These are phyloP conservation scores for Cyprinus carpio DNA, from an alignment of 2,113 vertebrate genomes.

Conservation along the genomic window DNA sequence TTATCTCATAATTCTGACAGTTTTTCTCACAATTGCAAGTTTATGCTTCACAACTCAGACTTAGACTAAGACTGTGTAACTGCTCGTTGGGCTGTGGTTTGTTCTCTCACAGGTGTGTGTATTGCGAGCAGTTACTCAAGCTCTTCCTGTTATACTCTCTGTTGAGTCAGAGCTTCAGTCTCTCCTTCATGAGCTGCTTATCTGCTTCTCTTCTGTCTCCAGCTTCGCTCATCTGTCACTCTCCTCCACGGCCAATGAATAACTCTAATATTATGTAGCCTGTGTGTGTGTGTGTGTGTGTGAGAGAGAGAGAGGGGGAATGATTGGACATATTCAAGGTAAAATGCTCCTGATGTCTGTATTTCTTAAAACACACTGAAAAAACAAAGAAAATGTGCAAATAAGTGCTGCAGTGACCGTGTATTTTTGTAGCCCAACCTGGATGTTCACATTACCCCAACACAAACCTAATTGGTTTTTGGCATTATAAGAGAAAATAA, in stretches of 20 bases:
- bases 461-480: too few relatives aligned
- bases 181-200: slow-evolving; percentile 8
- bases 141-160: slow-evolving; percentile 79
- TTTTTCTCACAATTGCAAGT: too few relatives aligned
- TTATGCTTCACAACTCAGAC: too few relatives aligned
- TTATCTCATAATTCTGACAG: too few relatives aligned
- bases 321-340: not conserved
- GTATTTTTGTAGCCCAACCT: too few relatives aligned
- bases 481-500: too few relatives aligned
- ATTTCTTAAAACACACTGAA: too few relatives aligned
- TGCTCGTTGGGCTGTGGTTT: slow-evolving; percentile 82
- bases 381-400: too few relatives aligned
- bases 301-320: not conserved
- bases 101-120: slow-evolving; percentile 86
- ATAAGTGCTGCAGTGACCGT: too few relatives aligned
- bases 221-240: not conserved
- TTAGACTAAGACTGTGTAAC: too few relatives aligned
- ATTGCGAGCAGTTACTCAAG: slow-evolving; percentile 75
- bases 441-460: too few relatives aligned
- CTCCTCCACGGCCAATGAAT: not conserved
- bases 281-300: not conserved
- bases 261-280: not conserved
- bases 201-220: not conserved
- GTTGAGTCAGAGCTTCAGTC: slow-evolving; percentile 46
- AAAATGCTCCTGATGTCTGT: too few relatives aligned